These are phyloP conservation scores for Babylonia areolata DNA, from an alignment of 1,140 invertebrate genomes.

Conservation along the genomic window DNA sequence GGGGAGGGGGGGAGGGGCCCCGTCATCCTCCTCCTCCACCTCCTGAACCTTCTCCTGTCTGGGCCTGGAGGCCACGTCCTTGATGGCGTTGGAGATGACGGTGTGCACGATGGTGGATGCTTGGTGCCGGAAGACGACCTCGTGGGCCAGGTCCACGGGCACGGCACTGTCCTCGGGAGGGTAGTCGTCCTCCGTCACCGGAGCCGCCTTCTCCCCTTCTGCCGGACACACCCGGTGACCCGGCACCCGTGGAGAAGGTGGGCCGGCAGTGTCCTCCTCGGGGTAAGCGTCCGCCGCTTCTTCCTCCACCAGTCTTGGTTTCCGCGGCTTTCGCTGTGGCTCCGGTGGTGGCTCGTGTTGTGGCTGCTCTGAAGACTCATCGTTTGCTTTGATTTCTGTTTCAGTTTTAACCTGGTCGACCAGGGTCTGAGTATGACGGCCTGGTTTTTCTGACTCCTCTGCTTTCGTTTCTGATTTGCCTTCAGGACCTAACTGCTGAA, in stretches of 20 bases:
- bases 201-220: neutral
- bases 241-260: neutral
- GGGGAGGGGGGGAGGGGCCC: slow-evolving; percentile 24
- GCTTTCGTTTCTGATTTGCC: neutral
- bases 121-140: slow-evolving; percentile 15
- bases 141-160: neutral
- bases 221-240: neutral
- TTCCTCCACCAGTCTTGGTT: neutral
- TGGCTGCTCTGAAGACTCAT: neutral
- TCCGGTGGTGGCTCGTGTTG: neutral
- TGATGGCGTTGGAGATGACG: slow-evolving; percentile 11
- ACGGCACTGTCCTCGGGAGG: neutral
- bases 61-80: neutral
- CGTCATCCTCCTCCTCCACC: neutral
- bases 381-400: neutral
- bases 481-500: neutral
- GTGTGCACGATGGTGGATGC: slow-evolving; percentile 30
- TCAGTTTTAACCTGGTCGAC: neutral
- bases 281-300: neutral
- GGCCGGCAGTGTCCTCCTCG: neutral
- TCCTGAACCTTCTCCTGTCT: neutral
- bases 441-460: neutral
- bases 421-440: neutral
- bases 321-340: neutral
- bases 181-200: neutral